Conservation (phyloP, 2,888 invertebrate species). For the Barypeithes pellucidus region DNA sequence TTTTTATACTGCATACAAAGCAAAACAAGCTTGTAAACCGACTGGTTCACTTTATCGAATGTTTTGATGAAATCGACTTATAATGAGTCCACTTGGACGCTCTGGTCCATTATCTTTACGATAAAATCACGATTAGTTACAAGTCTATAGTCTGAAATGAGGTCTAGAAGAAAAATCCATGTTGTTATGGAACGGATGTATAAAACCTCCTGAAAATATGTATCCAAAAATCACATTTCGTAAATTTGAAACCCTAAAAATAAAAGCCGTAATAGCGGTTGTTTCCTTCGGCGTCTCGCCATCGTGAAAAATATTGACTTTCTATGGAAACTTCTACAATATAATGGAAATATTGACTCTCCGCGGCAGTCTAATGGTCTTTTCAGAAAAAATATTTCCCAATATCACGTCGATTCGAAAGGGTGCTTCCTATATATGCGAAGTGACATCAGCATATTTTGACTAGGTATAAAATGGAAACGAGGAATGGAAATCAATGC, state of each 20-base stretch:
- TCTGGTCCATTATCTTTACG: too few relatives aligned
- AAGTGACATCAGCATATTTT: constrained; percentile 26
- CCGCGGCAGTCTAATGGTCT: constrained; percentile 30
- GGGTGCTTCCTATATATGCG: constrained; percentile 24
- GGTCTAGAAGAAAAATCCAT: too few relatives aligned
- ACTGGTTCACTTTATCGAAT: too few relatives aligned
- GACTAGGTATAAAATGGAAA: constrained; percentile 10
- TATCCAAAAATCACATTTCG: too few relatives aligned
- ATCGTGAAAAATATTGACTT: constrained; percentile 18
- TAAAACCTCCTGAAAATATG: too few relatives aligned
- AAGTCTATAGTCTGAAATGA: too few relatives aligned
- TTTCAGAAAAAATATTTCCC: constrained; percentile 33
- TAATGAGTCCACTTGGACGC: too few relatives aligned
- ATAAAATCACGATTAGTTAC: too few relatives aligned
- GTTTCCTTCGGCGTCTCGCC: constrained; percentile 12
- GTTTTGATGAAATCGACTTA: too few relatives aligned
- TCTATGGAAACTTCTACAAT: constrained; percentile 23
- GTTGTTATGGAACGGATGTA: too few relatives aligned
- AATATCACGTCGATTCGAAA: constrained; percentile 12
- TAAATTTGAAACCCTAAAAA: background rate
- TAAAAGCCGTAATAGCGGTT: constrained; percentile 14
- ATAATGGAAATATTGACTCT: constrained; percentile 26
- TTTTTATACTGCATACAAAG: too few relatives aligned
- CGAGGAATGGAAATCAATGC: constrained; percentile 17
- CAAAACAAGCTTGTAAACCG: too few relatives aligned